Evolutionary conservation across 2,888 invertebrate species (phyloP), one percentile per base, ranked within the genome.

Genomic region (Meiosimyza platycephala): DNA sequence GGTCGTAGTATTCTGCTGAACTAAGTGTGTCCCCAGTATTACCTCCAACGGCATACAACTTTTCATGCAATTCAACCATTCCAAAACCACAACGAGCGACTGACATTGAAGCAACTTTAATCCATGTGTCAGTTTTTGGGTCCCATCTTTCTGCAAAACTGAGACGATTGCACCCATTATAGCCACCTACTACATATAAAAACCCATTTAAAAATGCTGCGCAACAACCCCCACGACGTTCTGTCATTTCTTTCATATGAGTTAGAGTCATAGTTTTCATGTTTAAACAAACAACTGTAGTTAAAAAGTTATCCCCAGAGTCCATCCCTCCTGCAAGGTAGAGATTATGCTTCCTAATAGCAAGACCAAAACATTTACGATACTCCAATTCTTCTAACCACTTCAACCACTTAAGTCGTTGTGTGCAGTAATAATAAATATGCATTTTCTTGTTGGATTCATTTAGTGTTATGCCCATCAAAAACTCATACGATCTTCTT

Each of bases 131-230:
- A 2, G 95, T 93, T 74, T 92, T 90, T 12, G 96, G 95, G 88
- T 97, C 97, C 95, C 96, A 97, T 73, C 92, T 89, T 88, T 98
- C 97, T 0, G 97, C 97, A 0, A 96, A 95, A 85, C 95, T 96
- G 60, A 97, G 89, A 85, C 97, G 97, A 81, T 96, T 96, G 87
- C 87, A 86, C 63, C 85, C 97, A 86, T 97, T 97, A 84, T 97
- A 97, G 0, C 97, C 97, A 2, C 97, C 97, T 4, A 97, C 95
- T 0, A 97, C 97, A 88, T 98, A 98, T 73, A 98, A 89, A 0
- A 96, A 95, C 0, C 90, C 90, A 71, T 92, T 90, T 63, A 95
- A 89, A 50, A 94, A 92, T 3, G 94, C 93, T 40, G 94, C 94
- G 13, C 93, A 93, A 74, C 94, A 87, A 0, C 94, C 94, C 84